phyloP scores from a whole-genome alignment of 2,797 vertebrate species.

The Melanotaenia parkinsoni region DNA sequence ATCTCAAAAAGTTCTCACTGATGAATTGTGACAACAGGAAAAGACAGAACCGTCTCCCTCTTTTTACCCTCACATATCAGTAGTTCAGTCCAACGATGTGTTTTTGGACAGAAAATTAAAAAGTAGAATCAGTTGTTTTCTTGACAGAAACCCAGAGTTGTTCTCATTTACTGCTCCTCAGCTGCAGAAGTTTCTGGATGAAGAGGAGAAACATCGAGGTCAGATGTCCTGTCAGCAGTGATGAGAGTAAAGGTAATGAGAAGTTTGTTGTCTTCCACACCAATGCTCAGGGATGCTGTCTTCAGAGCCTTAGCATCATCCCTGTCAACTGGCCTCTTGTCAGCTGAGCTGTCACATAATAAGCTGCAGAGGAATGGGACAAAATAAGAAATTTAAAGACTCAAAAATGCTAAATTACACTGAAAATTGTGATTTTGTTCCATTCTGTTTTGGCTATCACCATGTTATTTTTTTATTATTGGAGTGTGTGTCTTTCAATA shows the following conservation, averaged over 20 bases:
- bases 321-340: conserved; percentile 13
- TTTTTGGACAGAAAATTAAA: background rate
- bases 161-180: conserved; percentile 12
- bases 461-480: background rate
- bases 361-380: conserved; percentile 50
- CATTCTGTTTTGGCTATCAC: background rate
- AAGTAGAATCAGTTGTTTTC: background rate
- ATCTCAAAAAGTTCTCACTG: conserved; percentile 6
- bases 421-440: background rate
- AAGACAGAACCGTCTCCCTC: conserved; percentile 3
- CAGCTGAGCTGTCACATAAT: conserved; percentile 41
- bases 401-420: background rate
- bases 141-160: background rate
- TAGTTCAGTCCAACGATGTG: conserved; percentile 11
- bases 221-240: conserved; percentile 28
- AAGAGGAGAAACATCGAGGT: conserved; percentile 19
- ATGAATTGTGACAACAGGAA: conserved; percentile 24
- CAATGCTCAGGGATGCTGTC: conserved; percentile 25
- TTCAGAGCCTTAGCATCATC: conserved; percentile 24
- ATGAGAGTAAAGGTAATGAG: conserved; percentile 30
- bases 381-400: conserved; percentile 37
- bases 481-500: conserved; percentile 30
- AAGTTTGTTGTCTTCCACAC: conserved; percentile 44
- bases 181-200: conserved; percentile 6
- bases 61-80: background rate